Evolutionary conservation across 2,797 vertebrate genomes (phyloP), one percentile per base, ranked within the genome.

Genomic region (Chloroceryle inda): DNA sequence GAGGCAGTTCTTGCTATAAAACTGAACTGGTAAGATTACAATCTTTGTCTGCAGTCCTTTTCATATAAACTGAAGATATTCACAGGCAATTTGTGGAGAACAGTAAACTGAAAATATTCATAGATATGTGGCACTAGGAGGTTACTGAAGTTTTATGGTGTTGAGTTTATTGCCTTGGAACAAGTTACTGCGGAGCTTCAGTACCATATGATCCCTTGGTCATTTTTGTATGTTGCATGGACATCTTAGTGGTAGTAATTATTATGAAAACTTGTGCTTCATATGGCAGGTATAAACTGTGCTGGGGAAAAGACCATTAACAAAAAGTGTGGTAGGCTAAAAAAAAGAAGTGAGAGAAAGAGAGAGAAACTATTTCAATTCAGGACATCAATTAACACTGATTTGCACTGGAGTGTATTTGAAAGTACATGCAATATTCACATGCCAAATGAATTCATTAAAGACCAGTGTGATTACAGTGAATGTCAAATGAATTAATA

Each of bases 401-500:
- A 97, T 97, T 98, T 98, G 94, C 82, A 97, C 81, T 87, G 92
- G 82, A 89, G 66, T 91, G 63, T 80, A 1, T 95, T 95, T 95
- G 97, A 96, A 98, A 98, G 96, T 96, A 94, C 88, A 82, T 93
- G 96, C 47, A 95, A 93, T 97, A 97, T 96, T 97, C 97, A 97
- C 94, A 47, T 96, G 95, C 94, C 96, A 97, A 96, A 95, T 97
- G 97, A 98, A 98, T 98, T 98, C 96, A 98, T 98, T 98, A 98
- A 96, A 96, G 97, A 97, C 92, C 95, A 66, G 92, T 97, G 98
- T 97, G 98, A 98, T 98, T 97, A 96, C 98, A 98, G 96, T 96
- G 98, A 97, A 97, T 97, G 96, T 98, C 98, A 98, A 98, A 98
- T 97, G 98, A 98, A 98, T 98, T 98, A 98, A 98, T 98, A 98